These are phyloP conservation scores for Helicoverpa armigera DNA, from an alignment of 1,140 invertebrate genomes.

Conservation along the genomic window DNA sequence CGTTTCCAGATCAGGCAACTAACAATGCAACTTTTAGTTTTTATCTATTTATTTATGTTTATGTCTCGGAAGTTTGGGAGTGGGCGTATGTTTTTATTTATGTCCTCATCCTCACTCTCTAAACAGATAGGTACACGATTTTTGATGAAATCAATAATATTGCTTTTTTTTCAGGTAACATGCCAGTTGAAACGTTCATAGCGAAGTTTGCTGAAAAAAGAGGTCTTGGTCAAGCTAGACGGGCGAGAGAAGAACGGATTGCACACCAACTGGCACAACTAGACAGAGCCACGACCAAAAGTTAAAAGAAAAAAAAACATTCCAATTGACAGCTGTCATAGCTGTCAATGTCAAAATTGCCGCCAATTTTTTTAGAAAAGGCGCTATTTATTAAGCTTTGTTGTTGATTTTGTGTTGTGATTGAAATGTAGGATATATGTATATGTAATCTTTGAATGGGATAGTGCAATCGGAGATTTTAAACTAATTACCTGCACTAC, in stretches of 20 bases:
- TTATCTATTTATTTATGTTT: too few species aligned
- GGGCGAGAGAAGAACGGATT: conserved; percentile 92
- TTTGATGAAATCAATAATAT: not conserved
- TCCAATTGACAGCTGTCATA: conserved; percentile 37
- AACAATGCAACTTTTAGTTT: too few species aligned
- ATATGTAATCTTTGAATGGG: not conserved
- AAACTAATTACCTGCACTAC: not conserved
- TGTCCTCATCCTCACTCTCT: too few species aligned
- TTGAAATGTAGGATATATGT: not conserved
- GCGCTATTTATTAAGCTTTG: conserved; percentile 10
- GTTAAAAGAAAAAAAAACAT: conserved; percentile 21
- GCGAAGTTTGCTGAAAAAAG: conserved; percentile 90
- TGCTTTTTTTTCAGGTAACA: conserved; percentile 85
- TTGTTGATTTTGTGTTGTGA: conserved; percentile 27
- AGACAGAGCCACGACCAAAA: conserved; percentile 71
- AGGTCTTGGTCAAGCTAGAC: conserved; percentile 90
- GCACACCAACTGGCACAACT: conserved; percentile 89
- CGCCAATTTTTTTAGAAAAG: conserved; percentile 18
- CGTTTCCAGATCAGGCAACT: too few species aligned
- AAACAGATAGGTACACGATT: too few species aligned
- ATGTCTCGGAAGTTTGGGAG: too few species aligned
- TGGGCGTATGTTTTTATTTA: too few species aligned
- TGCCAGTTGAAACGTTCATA: conserved; percentile 92
- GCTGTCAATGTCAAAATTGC: conserved; percentile 37
- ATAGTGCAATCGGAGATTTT: not conserved